Percentiles rank a stretch among this genome's conserved stretches.
These are phyloP conservation scores for Homarus americanus DNA, from an alignment of 1,140 invertebrate genomes.

Conservation along the genomic window DNA sequence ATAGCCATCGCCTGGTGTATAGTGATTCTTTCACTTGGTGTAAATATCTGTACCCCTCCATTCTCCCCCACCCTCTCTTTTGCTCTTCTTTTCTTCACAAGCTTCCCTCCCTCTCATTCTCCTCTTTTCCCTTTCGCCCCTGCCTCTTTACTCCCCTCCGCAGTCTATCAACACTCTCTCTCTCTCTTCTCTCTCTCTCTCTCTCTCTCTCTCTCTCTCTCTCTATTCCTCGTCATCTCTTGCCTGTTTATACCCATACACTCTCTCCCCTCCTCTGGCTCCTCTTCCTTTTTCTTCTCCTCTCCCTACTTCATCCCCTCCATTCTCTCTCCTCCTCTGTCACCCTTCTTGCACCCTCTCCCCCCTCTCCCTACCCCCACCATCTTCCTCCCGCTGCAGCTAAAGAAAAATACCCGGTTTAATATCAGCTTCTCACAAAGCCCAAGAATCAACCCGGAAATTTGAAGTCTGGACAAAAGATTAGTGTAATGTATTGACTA, in stretches of 20 bases:
- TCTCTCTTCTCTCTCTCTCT: background rate
- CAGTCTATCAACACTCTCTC: background rate
- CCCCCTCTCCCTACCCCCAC: background rate
- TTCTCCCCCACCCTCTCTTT: background rate
- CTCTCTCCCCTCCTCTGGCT: too few species aligned
- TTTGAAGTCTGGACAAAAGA: conserved; percentile 1
- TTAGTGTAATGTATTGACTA: background rate
- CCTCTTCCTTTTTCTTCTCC: background rate
- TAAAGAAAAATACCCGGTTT: background rate
- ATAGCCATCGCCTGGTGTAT: too few species aligned
- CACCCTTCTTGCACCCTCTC: background rate
- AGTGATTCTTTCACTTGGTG: too few species aligned
- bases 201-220: background rate
- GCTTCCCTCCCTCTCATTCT: background rate
- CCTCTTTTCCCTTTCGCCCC: too few species aligned
- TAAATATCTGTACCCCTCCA: too few species aligned
- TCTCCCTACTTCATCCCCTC: background rate
- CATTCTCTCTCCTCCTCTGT: background rate
- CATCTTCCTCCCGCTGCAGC: background rate
- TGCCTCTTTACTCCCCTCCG: too few species aligned
- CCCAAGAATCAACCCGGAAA: background rate
- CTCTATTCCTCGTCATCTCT: background rate
- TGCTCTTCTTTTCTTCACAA: background rate
- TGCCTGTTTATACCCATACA: too few species aligned
- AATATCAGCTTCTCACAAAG: background rate